A percentile compares a stretch with the other conserved stretches of the same genome.
These are phyloP conservation scores for Drosophila anomelani DNA, from an alignment of 2,888 invertebrate species.

Conservation along the genomic window DNA sequence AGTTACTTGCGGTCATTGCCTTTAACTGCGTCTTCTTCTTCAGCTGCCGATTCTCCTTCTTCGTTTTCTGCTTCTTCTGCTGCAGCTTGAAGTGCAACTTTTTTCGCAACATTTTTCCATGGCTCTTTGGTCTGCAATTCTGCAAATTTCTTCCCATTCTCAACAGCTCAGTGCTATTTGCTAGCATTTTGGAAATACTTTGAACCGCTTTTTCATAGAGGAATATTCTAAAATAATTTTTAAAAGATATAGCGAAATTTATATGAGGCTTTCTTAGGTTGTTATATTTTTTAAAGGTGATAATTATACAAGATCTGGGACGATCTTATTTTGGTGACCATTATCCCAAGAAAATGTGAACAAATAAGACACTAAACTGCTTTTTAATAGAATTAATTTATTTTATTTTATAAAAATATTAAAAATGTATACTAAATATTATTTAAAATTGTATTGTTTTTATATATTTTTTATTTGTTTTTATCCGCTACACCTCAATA, in stretches of 20 bases:
- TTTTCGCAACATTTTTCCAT: constrained; percentile 27
- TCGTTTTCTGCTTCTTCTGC: constrained; percentile 4
- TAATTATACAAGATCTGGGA: no score
- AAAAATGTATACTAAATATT: no score
- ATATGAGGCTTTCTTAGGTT: neutral
- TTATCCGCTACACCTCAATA: neutral
- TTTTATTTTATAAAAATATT: no score
- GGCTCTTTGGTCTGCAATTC: constrained; percentile 15
- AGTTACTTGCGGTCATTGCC: constrained; percentile 85
- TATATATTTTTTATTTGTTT: neutral
- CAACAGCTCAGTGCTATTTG: constrained; percentile 70
- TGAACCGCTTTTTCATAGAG: neutral
- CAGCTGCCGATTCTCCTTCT: constrained; percentile 15
- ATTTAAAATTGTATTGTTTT: neutral
- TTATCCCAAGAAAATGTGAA: no score
- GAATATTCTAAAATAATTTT: neutral
- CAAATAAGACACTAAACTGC: no score
- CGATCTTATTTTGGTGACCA: no score
- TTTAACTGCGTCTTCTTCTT: constrained; percentile 63
- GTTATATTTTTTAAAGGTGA: no score
- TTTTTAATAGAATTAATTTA: neutral
- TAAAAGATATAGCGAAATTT: no score
- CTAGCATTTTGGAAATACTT: neutral
- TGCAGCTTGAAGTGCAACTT: constrained; percentile 30
- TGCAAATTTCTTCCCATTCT: constrained; percentile 40